Conservation (phyloP, 2,888 invertebrate genomes). For the Tiliacea aurago region DNA sequence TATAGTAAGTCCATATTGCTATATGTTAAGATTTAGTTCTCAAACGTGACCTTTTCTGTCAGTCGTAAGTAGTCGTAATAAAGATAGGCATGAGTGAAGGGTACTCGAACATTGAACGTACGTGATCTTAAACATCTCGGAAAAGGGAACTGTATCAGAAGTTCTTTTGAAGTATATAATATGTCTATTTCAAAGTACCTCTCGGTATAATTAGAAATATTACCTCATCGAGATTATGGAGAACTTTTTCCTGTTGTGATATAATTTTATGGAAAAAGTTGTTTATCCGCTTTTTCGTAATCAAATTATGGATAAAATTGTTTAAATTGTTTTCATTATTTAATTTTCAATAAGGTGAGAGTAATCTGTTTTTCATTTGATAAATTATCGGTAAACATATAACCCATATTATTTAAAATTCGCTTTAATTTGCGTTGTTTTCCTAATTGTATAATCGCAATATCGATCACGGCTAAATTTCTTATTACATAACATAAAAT, state of each 20-base stretch:
- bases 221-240: not conserved
- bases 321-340: not conserved
- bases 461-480: not conserved
- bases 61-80: constrained; percentile 45
- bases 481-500: too few species aligned
- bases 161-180: constrained; percentile 21
- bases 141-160: constrained; percentile 29
- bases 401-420: not conserved
- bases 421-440: not conserved
- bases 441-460: not conserved
- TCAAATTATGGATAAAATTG: not conserved
- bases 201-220: not conserved
- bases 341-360: not conserved
- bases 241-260: not conserved
- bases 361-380: not conserved
- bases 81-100: constrained; percentile 50
- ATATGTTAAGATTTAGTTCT: constrained; percentile 18
- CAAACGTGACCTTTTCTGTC: constrained; percentile 49
- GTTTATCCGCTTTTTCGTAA: not conserved
- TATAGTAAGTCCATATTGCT: not conserved
- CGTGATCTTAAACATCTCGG: constrained; percentile 46
- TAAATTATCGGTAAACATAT: too few species aligned
- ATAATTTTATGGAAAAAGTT: not conserved
- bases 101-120: constrained; percentile 37
- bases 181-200: not conserved